These are phyloP conservation scores for Phoeniculus purpureus DNA, from an alignment of 2,797 vertebrate genomes.

Conservation along the genomic window DNA sequence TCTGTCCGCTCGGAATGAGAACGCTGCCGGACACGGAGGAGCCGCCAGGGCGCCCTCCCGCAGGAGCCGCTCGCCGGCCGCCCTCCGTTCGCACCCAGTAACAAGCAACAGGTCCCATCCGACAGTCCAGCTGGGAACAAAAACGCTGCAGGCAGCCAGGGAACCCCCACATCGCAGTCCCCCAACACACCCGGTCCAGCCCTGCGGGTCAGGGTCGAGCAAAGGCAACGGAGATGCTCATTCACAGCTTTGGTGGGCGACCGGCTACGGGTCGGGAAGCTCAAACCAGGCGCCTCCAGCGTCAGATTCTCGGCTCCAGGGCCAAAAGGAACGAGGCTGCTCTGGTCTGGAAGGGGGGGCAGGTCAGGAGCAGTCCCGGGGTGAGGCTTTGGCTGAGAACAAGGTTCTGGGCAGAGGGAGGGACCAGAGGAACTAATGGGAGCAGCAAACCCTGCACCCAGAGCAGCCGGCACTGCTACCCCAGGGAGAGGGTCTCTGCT, in stretches of 20 bases:
- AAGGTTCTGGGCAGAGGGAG: neutral
- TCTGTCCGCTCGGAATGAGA: slow-evolving; percentile 47
- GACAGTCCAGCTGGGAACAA: slow-evolving; percentile 76
- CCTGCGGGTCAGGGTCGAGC: slow-evolving; percentile 34
- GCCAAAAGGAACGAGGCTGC: neutral
- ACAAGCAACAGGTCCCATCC: slow-evolving; percentile 77
- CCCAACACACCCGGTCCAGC: slow-evolving; percentile 31
- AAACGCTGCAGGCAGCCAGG: neutral
- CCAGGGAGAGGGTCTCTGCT: neutral
- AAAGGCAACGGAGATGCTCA: slow-evolving; percentile 48
- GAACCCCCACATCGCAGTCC: neutral
- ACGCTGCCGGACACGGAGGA: too few relatives aligned
- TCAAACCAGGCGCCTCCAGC: neutral
- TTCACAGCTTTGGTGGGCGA: slow-evolving; percentile 77
- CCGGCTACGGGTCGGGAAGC: slow-evolving; percentile 57
- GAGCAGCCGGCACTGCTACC: neutral
- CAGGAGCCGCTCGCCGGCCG: slow-evolving; percentile 61
- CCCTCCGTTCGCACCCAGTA: too few relatives aligned
- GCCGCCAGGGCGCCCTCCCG: slow-evolving; percentile 34
- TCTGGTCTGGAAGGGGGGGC: neutral
- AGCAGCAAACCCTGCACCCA: neutral
- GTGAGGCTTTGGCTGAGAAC: slow-evolving; percentile 19
- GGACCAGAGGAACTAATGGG: neutral
- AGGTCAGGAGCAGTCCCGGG: neutral
- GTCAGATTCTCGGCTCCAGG: slow-evolving; percentile 11